Evolutionary conservation across 2,113 vertebrate genomes (phyloP), one percentile per base, ranked within the genome.

Genomic region (Recurvirostra avosetta): DNA sequence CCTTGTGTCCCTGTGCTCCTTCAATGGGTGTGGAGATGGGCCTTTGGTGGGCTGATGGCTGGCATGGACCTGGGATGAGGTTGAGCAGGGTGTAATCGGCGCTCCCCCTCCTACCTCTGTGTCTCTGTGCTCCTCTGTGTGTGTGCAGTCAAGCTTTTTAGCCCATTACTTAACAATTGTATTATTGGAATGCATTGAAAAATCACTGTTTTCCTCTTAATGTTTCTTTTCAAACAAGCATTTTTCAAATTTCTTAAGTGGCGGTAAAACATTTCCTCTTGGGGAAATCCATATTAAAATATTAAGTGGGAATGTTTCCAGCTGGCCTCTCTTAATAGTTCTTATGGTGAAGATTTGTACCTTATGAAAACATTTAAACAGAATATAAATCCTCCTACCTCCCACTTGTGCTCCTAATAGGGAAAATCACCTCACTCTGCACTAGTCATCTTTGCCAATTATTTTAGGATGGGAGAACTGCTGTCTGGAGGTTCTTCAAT

Each of bases 271-370:
- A 73, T 83, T 86, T 97, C 67, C 84, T 96, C 84, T 93, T 88
- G 77, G 91, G 81, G 29, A 94, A 88, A 93, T 92, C 67, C 67
- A 47, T 86, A 86, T 93, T 92, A 94, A 95, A 96, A 95, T 96
- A 93, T 93, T 92, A 97, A 93, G 47, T 9, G 21, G 85, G 67
- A 93, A 92, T 67, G 32, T 83, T 96, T 94, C 92, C 92, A 97
- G 93, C 86, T 95, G 94, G 85, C 71, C 29, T 95, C 65, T 76
- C 43, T 92, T 90, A 95, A 79, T 92, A 86, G 75, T 76, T 90
- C 90, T 93, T 79, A 38, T 92, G 63, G 92, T 74, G 91, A 93
- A 94, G 71, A 96, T 92, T 90, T 96, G 90, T 92, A 92, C 78
- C 85, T 92, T 93, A 55, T 73, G 85, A 93, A 95, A 97, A 96